Evolutionary conservation across 2,113 vertebrate genomes (phyloP), one percentile per base, ranked within the genome.

Genomic region (Gobio gobio): DNA sequence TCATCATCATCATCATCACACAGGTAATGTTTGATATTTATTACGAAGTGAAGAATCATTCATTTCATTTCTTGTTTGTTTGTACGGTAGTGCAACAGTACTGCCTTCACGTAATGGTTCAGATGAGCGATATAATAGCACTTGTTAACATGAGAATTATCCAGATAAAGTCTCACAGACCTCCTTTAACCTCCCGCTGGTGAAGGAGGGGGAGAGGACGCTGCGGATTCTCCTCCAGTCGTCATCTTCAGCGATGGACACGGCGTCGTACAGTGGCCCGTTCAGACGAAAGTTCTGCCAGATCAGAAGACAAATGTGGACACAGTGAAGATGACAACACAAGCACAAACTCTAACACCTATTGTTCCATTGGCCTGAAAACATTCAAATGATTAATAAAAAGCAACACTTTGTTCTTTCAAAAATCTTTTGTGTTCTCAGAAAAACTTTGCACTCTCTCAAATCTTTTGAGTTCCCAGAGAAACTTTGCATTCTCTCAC

Each of bases 171-270:
- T 12, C 79, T 43, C 49, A 82, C 85, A 10, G 6, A 96, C 96
- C 94, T 97, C 95, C 83, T 96, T 97, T 3, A 96, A 92, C 24
- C 95, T 95, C 40, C 95, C 95, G 1, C 94, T 96, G 86, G 94
- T 96, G 91, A 97, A 96, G 3, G 94, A 91, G 54, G 95, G 96
- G 0, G 95, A 95, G 5, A 96, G 91, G 78, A 95, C 72, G 0
- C 93, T 92, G 0, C 94, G 89, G 10, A 96, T 78, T 86, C 94
- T 91, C 83, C 92, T 96, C 95, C 96, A 97, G 0, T 94, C 84
- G 0, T 96, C 95, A 0, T 97, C 94, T 6, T 93, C 68, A 16
- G 91, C 86, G 3, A 94, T 0, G 0, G 93, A 86, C 51, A 96
- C 0, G 0, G 94, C 90, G 0, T 83, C 29, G 0, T 0, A 80